phyloP scores from a whole-genome alignment of 2,113 vertebrate species.

The Heteronetta atricapilla region DNA sequence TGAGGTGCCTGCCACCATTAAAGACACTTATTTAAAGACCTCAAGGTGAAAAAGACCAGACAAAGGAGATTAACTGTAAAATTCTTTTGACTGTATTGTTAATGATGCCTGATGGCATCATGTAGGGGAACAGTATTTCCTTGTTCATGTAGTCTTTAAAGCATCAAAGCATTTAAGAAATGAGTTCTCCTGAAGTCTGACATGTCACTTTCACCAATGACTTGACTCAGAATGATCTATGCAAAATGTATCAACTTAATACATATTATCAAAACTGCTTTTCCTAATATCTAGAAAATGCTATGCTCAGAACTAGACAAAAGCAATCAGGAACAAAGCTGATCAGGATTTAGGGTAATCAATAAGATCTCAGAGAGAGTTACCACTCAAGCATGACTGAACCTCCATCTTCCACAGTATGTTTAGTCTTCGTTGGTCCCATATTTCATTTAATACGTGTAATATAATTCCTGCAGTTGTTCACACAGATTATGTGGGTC shows the following conservation, averaged over 20 bases:
- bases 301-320: neutral
- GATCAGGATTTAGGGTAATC: neutral
- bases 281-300: neutral
- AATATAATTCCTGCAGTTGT: neutral
- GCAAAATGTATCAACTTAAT: neutral
- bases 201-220: fast-evolving
- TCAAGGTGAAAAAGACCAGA: neutral
- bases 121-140: neutral
- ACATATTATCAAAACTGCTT: neutral
- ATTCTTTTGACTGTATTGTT: neutral
- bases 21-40: neutral
- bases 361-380: neutral
- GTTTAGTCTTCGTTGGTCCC: neutral
- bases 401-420: fast-evolving
- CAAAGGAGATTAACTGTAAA: neutral
- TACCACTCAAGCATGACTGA: neutral
- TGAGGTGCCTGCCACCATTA: neutral
- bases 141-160: neutral
- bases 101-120: fast-evolving
- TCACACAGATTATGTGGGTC: neutral
- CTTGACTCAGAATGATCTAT: fast-evolving
- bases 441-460: neutral
- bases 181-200: neutral
- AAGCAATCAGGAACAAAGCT: neutral
- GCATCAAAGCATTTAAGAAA: neutral